phyloP scores from a whole-genome alignment of 2,797 vertebrate genomes.

The Sebastes hopkinsi region DNA sequence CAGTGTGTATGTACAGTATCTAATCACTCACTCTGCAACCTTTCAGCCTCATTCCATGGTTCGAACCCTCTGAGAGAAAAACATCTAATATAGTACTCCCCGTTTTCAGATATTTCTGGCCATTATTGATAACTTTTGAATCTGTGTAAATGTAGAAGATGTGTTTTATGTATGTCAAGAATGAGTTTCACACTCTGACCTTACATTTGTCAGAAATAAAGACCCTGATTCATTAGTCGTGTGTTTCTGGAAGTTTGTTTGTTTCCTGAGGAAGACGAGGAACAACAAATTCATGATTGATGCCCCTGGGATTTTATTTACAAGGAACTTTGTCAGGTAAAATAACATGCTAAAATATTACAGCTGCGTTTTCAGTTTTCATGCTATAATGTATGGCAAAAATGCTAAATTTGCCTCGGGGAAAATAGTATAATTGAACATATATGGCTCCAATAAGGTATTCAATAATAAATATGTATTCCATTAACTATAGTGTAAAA shows the following conservation, averaged over 20 bases:
- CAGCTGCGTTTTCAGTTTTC: neutral
- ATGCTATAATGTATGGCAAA: neutral
- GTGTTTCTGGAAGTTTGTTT: neutral
- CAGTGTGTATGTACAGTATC: neutral
- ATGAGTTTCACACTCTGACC: neutral
- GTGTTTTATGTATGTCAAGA: neutral
- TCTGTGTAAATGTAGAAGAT: neutral
- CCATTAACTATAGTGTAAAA: neutral
- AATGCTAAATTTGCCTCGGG: neutral
- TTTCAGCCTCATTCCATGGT: neutral
- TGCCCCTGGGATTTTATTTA: neutral
- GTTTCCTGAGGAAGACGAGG: neutral
- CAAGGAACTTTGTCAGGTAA: neutral
- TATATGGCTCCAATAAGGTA: neutral
- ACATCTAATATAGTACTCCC: neutral
- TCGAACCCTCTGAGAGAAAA: neutral
- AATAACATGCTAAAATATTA: neutral
- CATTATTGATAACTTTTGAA: neutral
- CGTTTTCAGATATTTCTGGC: neutral
- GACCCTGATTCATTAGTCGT: neutral
- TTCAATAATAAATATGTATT: neutral
- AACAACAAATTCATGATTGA: neutral
- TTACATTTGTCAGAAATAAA: constrained; percentile 21
- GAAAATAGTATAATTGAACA: neutral
- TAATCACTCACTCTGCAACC: neutral